A percentile compares a stretch with the other conserved stretches of the same genome.
phyloP scores from a whole-genome alignment of 2,113 vertebrate genomes.

The Puffinus mauretanicus region DNA sequence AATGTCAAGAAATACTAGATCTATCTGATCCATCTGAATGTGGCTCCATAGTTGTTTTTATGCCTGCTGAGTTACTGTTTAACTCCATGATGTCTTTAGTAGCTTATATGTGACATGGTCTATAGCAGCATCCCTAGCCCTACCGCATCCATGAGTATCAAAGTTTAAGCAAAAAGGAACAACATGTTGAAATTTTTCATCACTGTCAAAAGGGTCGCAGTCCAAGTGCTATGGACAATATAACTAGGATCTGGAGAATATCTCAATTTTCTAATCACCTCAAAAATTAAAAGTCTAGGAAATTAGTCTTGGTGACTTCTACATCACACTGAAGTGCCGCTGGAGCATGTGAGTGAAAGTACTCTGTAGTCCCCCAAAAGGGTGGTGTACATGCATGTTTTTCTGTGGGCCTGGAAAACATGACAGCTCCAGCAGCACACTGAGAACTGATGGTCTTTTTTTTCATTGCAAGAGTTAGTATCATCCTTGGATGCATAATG shows the following conservation, averaged over 20 bases:
- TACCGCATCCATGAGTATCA: background rate
- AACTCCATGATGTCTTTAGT: background rate
- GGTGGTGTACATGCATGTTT: accelerated
- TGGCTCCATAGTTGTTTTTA: background rate
- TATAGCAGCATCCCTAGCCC: background rate
- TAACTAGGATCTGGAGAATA: background rate
- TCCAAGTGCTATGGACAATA: background rate
- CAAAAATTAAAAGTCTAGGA: background rate
- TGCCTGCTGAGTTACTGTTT: background rate
- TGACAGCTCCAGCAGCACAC: background rate
- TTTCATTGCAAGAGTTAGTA: background rate
- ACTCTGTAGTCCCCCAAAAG: background rate
- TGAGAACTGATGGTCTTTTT: background rate
- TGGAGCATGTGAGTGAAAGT: background rate
- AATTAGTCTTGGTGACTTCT: background rate
- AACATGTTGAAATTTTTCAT: background rate
- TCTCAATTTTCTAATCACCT: background rate
- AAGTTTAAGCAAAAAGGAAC: background rate
- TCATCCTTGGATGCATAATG: background rate
- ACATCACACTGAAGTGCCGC: background rate
- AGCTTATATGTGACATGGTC: background rate
- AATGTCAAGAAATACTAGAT: background rate
- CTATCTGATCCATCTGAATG: background rate
- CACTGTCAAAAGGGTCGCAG: background rate
- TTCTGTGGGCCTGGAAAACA: background rate